Evolutionary conservation across 2,888 invertebrate species (phyloP).

Genomic region (Philaethria dido): DNA sequence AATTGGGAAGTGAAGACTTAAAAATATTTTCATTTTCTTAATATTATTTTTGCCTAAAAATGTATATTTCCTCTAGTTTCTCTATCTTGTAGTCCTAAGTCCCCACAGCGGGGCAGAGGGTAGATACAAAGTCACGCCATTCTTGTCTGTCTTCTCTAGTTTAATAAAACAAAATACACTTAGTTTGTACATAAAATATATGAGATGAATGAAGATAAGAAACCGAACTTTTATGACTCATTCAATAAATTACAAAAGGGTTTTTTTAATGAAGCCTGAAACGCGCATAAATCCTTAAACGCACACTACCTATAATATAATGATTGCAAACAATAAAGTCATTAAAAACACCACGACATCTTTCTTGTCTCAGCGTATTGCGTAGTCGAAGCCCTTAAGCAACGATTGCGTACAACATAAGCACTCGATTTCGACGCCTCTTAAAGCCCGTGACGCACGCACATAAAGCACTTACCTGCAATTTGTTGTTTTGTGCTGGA

Average conservation of each 20-base stretch:
- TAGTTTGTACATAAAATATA: background rate
- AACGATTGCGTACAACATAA: conserved; percentile 10
- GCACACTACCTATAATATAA: conserved; percentile 1
- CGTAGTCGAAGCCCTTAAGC: conserved; percentile 10
- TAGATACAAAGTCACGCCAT: no score
- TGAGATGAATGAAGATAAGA: background rate
- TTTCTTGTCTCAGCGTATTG: conserved; percentile 8
- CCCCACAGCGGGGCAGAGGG: no score
- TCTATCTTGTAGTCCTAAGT: no score
- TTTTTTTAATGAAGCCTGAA: background rate
- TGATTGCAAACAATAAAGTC: conserved; percentile 15
- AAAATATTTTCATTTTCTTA: no score
- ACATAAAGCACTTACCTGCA: conserved; percentile 31
- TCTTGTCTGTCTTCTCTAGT: no score
- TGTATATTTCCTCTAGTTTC: no score
- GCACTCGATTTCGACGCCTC: conserved; percentile 18
- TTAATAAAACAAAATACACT: no score
- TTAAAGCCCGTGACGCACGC: conserved; percentile 33
- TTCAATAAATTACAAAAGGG: background rate
- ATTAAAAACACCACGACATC: conserved; percentile 12
- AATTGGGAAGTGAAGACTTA: no score
- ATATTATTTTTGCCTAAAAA: no score
- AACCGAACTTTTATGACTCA: background rate
- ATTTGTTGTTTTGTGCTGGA: conserved; percentile 28
- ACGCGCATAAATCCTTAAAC: background rate